These are phyloP conservation scores for Chironomus tepperi DNA, from an alignment of 1,140 invertebrate genomes.

Conservation along the genomic window DNA sequence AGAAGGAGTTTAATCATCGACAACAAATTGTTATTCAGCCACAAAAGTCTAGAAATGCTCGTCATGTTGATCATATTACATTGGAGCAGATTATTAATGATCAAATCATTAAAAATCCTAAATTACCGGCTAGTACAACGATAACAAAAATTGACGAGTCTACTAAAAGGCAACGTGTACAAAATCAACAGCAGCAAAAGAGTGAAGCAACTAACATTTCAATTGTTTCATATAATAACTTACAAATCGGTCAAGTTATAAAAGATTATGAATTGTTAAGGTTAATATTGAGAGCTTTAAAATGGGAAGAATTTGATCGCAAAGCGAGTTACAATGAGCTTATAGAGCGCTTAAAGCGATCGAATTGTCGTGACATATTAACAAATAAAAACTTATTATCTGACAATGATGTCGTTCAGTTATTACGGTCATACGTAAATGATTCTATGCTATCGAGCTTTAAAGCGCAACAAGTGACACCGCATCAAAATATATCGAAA, in stretches of 20 bases:
- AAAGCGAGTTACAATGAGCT: conserved; percentile 9
- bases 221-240: neutral
- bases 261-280: conserved; percentile 8
- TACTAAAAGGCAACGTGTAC: neutral
- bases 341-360: neutral
- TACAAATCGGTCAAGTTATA: conserved; percentile 16
- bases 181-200: neutral
- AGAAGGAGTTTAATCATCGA: conserved; percentile 8
- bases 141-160: neutral
- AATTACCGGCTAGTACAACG: neutral
- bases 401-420: conserved; percentile 3
- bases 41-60: neutral
- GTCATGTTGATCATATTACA: conserved; percentile 16
- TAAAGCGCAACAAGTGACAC: conserved; percentile 4
- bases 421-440: neutral
- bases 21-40: conserved; percentile 19
- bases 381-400: conserved; percentile 21
- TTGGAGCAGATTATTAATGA: conserved; percentile 11
- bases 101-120: conserved; percentile 17
- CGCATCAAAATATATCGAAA: neutral
- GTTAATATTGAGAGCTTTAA: conserved; percentile 5
- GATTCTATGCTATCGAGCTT: neutral
- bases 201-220: neutral
- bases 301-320: conserved; percentile 17
- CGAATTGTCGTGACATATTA: conserved; percentile 17